These are phyloP conservation scores for Theristicus caerulescens DNA, from an alignment of 2,113 vertebrate species.

Conservation along the genomic window DNA sequence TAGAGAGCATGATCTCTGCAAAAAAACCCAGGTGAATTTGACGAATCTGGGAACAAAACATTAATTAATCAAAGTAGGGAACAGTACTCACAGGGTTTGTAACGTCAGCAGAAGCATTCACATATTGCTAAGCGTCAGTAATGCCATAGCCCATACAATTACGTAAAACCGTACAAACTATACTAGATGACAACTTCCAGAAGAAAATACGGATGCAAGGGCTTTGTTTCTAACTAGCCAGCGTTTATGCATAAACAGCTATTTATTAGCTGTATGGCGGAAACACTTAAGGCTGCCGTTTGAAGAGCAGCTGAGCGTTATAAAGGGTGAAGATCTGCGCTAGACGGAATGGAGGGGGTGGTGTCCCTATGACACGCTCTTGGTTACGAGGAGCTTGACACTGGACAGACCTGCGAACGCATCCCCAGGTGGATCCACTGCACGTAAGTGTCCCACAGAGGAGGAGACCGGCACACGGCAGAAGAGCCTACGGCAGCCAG, in stretches of 20 bases:
- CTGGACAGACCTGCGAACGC: too few species aligned
- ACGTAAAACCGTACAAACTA: not conserved
- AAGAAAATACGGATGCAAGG: not conserved
- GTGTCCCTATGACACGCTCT: rapidly evolving
- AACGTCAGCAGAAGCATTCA: not conserved
- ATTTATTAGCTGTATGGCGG: not conserved
- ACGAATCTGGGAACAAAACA: slow-evolving; percentile 14
- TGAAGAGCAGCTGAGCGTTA: not conserved
- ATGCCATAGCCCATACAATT: not conserved
- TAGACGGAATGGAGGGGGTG: rapidly evolving
- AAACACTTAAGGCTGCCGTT: rapidly evolving
- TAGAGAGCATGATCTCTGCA: not conserved
- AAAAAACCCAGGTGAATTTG: not conserved
- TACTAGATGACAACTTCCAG: not conserved
- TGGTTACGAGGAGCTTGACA: rapidly evolving
- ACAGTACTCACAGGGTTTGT: not conserved
- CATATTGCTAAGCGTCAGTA: not conserved
- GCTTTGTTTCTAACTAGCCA: not conserved
- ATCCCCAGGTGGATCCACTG: not conserved
- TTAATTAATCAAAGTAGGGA: slow-evolving; percentile 18
- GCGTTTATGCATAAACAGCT: not conserved
- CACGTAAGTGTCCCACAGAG: rapidly evolving
- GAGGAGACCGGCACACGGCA: rapidly evolving
- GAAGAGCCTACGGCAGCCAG: not conserved
- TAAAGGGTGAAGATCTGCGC: rapidly evolving